These are phyloP conservation scores for Crenichthys baileyi DNA, from an alignment of 2,797 vertebrate genomes.

Conservation along the genomic window DNA sequence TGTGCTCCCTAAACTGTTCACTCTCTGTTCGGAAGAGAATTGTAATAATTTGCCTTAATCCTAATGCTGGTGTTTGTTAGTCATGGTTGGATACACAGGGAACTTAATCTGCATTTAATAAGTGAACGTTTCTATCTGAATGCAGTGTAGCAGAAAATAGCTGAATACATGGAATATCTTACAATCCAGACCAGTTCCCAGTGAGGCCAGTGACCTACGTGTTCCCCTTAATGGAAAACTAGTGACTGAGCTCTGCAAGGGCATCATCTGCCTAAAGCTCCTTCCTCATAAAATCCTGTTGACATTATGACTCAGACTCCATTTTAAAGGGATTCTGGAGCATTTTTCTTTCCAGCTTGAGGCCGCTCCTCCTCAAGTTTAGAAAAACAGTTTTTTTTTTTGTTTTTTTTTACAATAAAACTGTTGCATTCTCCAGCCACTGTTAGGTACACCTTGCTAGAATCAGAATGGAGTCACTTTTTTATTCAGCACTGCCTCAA, in stretches of 20 bases:
- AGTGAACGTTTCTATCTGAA: conserved; percentile 24
- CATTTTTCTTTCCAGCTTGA: not conserved
- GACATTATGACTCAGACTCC: not conserved
- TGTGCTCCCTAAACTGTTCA: not conserved
- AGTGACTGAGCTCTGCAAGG: not conserved
- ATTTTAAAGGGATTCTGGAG: not conserved
- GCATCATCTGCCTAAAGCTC: not conserved
- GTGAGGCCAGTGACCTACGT: not conserved
- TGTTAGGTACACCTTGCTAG: not conserved
- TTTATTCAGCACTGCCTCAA: not conserved
- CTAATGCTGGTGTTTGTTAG: too few species aligned
- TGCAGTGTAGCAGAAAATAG: not conserved
- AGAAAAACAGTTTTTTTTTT: not conserved
- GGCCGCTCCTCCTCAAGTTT: not conserved
- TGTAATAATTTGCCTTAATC: not conserved
- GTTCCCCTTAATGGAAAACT: not conserved
- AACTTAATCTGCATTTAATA: conserved; percentile 5
- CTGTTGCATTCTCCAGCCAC: not conserved
- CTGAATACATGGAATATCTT: not conserved
- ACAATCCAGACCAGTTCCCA: not conserved
- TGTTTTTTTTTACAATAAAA: not conserved
- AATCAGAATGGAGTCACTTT: not conserved
- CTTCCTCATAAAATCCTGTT: conserved; percentile 2
- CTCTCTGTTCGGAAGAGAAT: not conserved
- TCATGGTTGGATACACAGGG: not conserved